Evolutionary conservation across 1,140 invertebrate genomes (phyloP).

Genomic region (Hyles euphorbiae): DNA sequence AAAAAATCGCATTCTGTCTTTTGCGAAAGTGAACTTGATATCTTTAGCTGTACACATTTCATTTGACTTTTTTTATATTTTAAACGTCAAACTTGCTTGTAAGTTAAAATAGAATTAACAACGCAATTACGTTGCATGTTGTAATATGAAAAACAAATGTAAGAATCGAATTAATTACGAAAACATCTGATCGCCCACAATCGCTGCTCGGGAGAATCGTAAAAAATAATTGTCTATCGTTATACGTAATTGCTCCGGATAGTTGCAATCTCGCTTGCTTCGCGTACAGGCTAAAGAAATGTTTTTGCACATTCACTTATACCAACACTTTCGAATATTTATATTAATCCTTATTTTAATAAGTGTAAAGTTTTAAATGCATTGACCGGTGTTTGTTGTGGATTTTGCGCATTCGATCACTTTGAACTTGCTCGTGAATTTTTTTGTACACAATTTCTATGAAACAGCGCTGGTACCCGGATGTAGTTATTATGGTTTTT

Average conservation of each 20-base stretch:
- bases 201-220: no score
- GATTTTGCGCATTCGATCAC: constrained; percentile 1
- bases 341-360: not conserved
- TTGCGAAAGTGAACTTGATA: no score
- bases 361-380: constrained; percentile 7
- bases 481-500: constrained; percentile 5
- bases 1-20: no score
- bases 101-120: no score
- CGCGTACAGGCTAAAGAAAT: not conserved
- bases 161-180: no score
- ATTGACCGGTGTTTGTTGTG: not conserved
- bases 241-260: constrained; percentile 3
- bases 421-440: constrained; percentile 7
- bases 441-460: constrained; percentile 20
- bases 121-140: no score
- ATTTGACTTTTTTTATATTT: no score
- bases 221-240: no score
- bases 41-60: no score
- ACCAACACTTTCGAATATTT: not conserved
- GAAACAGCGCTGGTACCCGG: constrained; percentile 22
- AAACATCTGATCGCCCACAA: no score
- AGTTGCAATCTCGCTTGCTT: not conserved
- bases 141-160: no score
- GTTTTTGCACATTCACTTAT: not conserved
- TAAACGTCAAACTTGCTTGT: no score